Evolutionary conservation across 2,797 vertebrate genomes (phyloP).

Genomic region (Nannoperca obscura): DNA sequence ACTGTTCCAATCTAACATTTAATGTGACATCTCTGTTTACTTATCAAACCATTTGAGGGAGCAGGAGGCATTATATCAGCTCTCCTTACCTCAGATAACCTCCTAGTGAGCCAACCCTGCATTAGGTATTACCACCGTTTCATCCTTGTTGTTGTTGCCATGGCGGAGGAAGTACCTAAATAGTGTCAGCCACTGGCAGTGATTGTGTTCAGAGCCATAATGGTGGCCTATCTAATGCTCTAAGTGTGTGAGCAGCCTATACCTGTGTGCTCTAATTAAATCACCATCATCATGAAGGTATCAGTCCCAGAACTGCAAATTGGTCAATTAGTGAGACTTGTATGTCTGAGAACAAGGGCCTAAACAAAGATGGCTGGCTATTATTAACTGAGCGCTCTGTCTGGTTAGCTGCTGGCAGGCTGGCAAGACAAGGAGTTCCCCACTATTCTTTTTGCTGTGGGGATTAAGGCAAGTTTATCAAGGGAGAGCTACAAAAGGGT

Average conservation of each 20-base stretch:
- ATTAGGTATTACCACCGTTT: slow-evolving; percentile 8
- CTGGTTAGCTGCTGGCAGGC: slow-evolving; percentile 58
- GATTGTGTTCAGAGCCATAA: neutral
- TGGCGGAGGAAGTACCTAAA: slow-evolving; percentile 36
- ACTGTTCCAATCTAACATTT: neutral
- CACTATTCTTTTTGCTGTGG: slow-evolving; percentile 49
- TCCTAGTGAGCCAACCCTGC: neutral
- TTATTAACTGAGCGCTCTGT: slow-evolving; percentile 72
- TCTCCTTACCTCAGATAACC: slow-evolving; percentile 13
- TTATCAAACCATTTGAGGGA: neutral
- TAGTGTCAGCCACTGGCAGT: slow-evolving; percentile 14
- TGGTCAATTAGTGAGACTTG: slow-evolving; percentile 58
- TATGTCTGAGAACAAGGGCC: slow-evolving; percentile 60
- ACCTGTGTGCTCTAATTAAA: slow-evolving; percentile 53
- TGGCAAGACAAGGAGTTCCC: slow-evolving; percentile 58
- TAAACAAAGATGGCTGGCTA: slow-evolving; percentile 71
- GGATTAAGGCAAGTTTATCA: slow-evolving; percentile 65
- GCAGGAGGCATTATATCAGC: neutral
- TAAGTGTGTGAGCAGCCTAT: slow-evolving; percentile 16
- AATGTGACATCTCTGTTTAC: neutral
- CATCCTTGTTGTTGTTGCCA: slow-evolving; percentile 24
- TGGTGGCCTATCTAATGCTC: slow-evolving; percentile 12
- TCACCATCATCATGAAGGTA: slow-evolving; percentile 49
- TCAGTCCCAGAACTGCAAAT: slow-evolving; percentile 55
- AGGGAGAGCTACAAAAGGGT: slow-evolving; percentile 50